A percentile compares a stretch with the other conserved stretches of the same genome.
phyloP scores from a whole-genome alignment of 2,888 invertebrate genomes.

The Gonocerus acuteangulatus region DNA sequence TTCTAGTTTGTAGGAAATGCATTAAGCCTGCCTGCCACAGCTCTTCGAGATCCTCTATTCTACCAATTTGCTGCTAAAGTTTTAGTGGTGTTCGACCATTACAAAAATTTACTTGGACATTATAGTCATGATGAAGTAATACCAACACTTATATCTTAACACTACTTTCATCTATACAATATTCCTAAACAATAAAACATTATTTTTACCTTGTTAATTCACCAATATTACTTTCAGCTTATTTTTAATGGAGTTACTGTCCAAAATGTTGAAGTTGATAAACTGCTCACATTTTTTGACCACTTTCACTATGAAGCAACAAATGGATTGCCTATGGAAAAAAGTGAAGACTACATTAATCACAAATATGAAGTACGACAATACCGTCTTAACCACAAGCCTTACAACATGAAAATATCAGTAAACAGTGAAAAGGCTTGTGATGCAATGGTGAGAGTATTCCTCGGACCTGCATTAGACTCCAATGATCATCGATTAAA shows the following conservation, averaged over 20 bases:
- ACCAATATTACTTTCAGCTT: conserved; percentile 42
- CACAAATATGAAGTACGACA: conserved; percentile 48
- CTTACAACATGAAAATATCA: conserved; percentile 52
- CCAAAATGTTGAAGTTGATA: conserved; percentile 55
- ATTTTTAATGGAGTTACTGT: conserved; percentile 57
- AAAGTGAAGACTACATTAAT: conserved; percentile 24
- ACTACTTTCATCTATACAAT: too few species aligned
- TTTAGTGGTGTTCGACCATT: conserved; percentile 48
- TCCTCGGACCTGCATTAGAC: conserved; percentile 63
- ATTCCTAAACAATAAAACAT: too few species aligned
- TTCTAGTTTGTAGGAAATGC: conserved; percentile 15
- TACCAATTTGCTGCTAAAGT: conserved; percentile 55
- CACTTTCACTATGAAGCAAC: conserved; percentile 58
- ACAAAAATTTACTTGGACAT: conserved; percentile 53
- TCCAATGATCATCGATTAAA: conserved; percentile 49
- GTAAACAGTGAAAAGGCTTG: conserved; percentile 50
- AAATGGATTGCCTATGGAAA: conserved; percentile 49
- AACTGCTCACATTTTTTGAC: conserved; percentile 62
- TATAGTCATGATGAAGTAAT: conserved; percentile 50
- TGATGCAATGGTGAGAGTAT: conserved; percentile 57
- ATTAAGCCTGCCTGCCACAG: conserved; percentile 43
- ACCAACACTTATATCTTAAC: too few species aligned
- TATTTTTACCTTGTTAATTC: too few species aligned
- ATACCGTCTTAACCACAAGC: conserved; percentile 57
- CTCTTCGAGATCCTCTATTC: conserved; percentile 65